A percentile compares a stretch with the other conserved stretches of the same genome.
Conservation (phyloP, 2,797 vertebrate genomes). For the Labroides dimidiatus region DNA sequence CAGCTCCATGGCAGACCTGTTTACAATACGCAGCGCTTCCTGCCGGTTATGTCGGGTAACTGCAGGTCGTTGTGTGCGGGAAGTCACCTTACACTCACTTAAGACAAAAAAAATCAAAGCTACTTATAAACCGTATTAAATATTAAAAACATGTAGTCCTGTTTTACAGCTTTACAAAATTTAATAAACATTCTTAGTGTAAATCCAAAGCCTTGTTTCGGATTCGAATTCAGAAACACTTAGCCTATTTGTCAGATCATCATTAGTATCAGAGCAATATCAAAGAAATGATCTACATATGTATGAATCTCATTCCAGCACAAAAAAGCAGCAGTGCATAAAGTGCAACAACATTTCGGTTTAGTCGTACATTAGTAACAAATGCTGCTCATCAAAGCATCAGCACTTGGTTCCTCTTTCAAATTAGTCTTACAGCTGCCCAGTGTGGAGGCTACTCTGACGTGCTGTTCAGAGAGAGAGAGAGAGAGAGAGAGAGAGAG, state of each 20-base stretch:
- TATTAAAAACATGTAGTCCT: too few relatives aligned
- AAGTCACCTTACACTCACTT: background rate
- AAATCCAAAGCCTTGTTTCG: too few relatives aligned
- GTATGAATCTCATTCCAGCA: background rate
- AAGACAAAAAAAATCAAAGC: too few relatives aligned
- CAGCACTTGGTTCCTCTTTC: slow-evolving; percentile 6
- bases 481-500: background rate
- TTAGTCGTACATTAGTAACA: background rate
- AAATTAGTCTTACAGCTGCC: slow-evolving; percentile 23
- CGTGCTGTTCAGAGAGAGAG: background rate
- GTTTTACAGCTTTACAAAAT: too few relatives aligned
- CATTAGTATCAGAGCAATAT: too few relatives aligned
- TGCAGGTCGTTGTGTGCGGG: slow-evolving; percentile 38
- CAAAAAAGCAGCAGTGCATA: background rate
- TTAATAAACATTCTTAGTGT: too few relatives aligned
- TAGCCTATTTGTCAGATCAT: too few relatives aligned
- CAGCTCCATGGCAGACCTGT: slow-evolving; percentile 58
- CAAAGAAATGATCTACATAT: background rate
- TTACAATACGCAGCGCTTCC: slow-evolving; percentile 70
- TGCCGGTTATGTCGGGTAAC: slow-evolving; percentile 40
- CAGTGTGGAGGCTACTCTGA: background rate
- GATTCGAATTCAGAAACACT: too few relatives aligned
- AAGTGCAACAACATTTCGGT: background rate
- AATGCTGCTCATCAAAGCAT: background rate
- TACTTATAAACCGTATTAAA: too few relatives aligned